These are phyloP conservation scores for Sweltsa coloradensis DNA, from an alignment of 1,140 invertebrate species.

Conservation along the genomic window DNA sequence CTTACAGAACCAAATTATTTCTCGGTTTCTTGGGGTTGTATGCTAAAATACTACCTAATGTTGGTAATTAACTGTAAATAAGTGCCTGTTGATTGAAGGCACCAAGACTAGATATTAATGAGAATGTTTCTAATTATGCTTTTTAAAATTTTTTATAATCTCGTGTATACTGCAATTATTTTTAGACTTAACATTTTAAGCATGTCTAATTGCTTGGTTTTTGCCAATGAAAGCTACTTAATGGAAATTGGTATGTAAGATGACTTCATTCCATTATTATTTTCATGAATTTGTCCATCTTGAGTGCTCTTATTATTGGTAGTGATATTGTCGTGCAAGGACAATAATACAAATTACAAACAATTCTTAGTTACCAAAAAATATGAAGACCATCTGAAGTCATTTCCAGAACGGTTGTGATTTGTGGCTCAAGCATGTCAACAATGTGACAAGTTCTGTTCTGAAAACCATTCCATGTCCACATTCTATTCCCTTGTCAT, in stretches of 20 bases:
- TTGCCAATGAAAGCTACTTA: too few relatives aligned
- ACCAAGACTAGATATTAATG: too few relatives aligned
- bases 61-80: slow-evolving; percentile 2
- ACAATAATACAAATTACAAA: neutral
- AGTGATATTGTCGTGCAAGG: slow-evolving; percentile 5
- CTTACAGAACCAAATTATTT: too few relatives aligned
- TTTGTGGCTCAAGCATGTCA: neutral
- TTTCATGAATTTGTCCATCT: neutral
- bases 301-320: slow-evolving; percentile 5
- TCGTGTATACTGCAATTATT: slow-evolving; percentile 1
- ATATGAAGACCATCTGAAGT: neutral
- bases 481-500: slow-evolving; percentile 2
- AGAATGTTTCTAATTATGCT: neutral
- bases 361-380: neutral
- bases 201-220: too few relatives aligned
- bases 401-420: slow-evolving; percentile 6
- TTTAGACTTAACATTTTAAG: neutral
- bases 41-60: too few relatives aligned
- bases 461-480: neutral
- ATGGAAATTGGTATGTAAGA: too few relatives aligned
- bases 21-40: too few relatives aligned
- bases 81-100: slow-evolving; percentile 5
- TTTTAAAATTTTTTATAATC: slow-evolving; percentile 7
- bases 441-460: neutral
- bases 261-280: too few relatives aligned